phyloP scores from a whole-genome alignment of 2,888 invertebrate species.

The Lacanobia wlatinum region DNA sequence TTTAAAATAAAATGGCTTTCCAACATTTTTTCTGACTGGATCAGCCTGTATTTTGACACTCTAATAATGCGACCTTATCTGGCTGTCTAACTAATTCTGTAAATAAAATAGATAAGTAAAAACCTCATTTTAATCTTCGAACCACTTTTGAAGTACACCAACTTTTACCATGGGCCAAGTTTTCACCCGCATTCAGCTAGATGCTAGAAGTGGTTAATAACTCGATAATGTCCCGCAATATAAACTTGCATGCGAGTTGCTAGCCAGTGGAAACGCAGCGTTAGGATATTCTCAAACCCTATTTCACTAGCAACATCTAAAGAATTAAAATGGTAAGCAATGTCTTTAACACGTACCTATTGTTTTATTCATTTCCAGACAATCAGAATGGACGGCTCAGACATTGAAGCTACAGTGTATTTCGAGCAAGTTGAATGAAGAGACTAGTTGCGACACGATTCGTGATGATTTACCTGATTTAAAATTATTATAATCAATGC shows the following conservation, averaged over 20 bases:
- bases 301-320: neutral
- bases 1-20: neutral
- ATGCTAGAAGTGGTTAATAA: too few relatives aligned
- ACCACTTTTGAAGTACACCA: neutral
- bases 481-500: neutral
- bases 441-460: neutral
- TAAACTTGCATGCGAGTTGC: too few relatives aligned
- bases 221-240: too few relatives aligned
- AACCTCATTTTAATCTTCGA: neutral
- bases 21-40: neutral
- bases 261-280: neutral
- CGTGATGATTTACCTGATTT: conserved; percentile 8
- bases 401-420: conserved; percentile 74
- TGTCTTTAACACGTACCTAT: neutral
- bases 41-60: neutral
- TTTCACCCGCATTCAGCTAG: too few relatives aligned
- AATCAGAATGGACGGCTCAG: conserved; percentile 73
- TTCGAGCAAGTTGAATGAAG: conserved; percentile 75
- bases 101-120: neutral
- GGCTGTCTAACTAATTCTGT: neutral
- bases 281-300: neutral
- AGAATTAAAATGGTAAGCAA: neutral
- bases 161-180: neutral
- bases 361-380: conserved; percentile 69
- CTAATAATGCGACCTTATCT: neutral